These are phyloP conservation scores for Drosophila demipolita DNA, from an alignment of 2,888 invertebrate genomes.

Conservation along the genomic window DNA sequence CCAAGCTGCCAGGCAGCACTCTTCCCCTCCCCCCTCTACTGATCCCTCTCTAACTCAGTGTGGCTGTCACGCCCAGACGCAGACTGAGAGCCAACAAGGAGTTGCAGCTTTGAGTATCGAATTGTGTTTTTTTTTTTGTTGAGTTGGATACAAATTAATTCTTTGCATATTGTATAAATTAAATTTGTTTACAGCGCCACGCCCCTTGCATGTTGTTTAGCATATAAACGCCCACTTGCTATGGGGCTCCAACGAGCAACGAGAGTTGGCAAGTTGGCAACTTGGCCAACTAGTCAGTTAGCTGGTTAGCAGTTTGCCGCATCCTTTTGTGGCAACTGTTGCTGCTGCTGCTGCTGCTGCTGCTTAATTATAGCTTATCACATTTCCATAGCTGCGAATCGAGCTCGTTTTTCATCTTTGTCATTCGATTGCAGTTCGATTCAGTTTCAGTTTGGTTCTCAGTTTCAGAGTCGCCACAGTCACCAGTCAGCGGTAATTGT, in stretches of 20 bases:
- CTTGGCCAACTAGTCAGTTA: background rate
- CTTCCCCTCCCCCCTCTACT: background rate
- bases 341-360: background rate
- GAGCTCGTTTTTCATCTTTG: slow-evolving; percentile 82
- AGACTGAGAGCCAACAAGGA: background rate
- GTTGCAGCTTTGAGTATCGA: background rate
- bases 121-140: background rate
- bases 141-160: slow-evolving; percentile 69
- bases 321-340: slow-evolving; percentile 51
- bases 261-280: background rate
- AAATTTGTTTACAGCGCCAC: slow-evolving; percentile 82
- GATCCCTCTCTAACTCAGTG: no score
- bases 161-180: slow-evolving; percentile 83
- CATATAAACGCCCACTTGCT: slow-evolving; percentile 80
- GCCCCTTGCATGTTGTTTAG: slow-evolving; percentile 84
- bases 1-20: slow-evolving; percentile 45
- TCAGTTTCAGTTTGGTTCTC: background rate
- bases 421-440: slow-evolving; percentile 55
- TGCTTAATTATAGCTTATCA: slow-evolving; percentile 84
- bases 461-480: slow-evolving; percentile 10
- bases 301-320: slow-evolving; percentile 22
- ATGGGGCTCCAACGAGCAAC: background rate
- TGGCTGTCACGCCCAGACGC: slow-evolving; percentile 15
- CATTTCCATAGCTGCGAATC: slow-evolving; percentile 81
- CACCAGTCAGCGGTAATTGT: slow-evolving; percentile 65